Percentiles rank a stretch among this genome's conserved stretches.
Evolutionary conservation across 2,797 vertebrate genomes (phyloP).

Genomic region (Hemitrygon akajei): DNA sequence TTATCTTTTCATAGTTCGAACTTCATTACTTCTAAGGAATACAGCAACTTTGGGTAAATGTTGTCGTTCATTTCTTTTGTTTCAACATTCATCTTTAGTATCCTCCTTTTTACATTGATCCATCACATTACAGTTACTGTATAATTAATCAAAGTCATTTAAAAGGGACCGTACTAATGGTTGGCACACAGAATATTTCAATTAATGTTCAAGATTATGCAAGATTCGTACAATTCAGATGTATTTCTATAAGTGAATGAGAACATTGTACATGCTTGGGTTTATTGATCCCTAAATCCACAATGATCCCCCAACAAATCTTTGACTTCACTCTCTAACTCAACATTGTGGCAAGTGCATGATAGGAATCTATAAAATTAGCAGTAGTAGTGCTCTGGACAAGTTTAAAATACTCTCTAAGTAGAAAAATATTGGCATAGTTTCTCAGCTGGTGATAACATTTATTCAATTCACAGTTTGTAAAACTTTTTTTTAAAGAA

Average conservation of each 20-base stretch:
- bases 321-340: background rate
- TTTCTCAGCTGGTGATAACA: constrained; percentile 32
- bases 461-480: constrained; percentile 32
- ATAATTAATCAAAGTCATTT: background rate
- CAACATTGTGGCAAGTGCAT: background rate
- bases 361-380: constrained; percentile 15
- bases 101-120: background rate
- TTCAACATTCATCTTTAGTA: background rate
- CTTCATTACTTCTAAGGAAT: background rate
- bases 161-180: background rate
- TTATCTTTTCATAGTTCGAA: background rate
- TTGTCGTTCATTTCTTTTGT: background rate
- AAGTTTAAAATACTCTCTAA: constrained; percentile 33
- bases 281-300: background rate
- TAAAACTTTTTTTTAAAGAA: background rate
- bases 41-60: background rate
- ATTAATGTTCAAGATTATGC: background rate
- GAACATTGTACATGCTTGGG: background rate
- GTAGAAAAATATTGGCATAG: constrained; percentile 37
- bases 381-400: background rate
- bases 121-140: background rate
- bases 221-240: background rate
- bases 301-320: background rate
- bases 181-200: background rate
- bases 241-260: background rate